Evolutionary conservation across 1,140 invertebrate species (phyloP).

Genomic region (Drosophila nigrodunni): DNA sequence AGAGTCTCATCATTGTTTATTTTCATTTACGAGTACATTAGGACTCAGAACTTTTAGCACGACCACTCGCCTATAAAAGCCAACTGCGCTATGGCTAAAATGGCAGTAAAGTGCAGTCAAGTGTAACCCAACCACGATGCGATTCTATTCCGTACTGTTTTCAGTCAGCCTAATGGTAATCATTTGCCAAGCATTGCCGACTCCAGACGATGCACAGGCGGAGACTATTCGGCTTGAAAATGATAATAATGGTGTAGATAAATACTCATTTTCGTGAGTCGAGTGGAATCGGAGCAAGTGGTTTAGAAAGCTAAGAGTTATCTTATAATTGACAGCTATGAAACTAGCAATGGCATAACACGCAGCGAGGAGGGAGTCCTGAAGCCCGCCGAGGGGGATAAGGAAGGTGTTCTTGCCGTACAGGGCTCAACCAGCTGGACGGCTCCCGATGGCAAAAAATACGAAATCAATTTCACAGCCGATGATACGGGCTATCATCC

Average conservation of each 20-base stretch:
- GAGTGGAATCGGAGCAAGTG: background rate
- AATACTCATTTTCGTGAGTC: conserved; percentile 85
- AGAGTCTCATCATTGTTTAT: conserved; percentile 27
- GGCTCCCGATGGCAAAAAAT: conserved; percentile 88
- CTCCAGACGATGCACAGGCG: conserved; percentile 73
- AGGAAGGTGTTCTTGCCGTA: conserved; percentile 86
- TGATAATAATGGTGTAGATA: conserved; percentile 84
- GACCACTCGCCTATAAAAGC: conserved; percentile 55
- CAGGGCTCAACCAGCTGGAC: conserved; percentile 89
- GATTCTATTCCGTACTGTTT: conserved; percentile 40
- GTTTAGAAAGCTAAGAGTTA: background rate
- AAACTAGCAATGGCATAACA: conserved; percentile 89
- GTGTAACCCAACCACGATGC: conserved; percentile 39
- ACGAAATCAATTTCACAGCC: conserved; percentile 88
- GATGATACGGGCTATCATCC: conserved; percentile 92
- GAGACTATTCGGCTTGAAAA: conserved; percentile 83
- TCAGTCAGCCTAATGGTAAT: conserved; percentile 46
- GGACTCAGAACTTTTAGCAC: conserved; percentile 35
- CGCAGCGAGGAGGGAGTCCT: conserved; percentile 87
- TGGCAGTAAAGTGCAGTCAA: conserved; percentile 58
- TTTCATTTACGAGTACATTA: conserved; percentile 32
- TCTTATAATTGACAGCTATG: conserved; percentile 85
- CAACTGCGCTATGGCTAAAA: conserved; percentile 14
- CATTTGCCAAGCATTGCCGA: conserved; percentile 43
- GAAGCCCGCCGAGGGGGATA: conserved; percentile 85